Conservation (phyloP, 2,888 invertebrate species). For the Teinopalpus imperialis region DNA sequence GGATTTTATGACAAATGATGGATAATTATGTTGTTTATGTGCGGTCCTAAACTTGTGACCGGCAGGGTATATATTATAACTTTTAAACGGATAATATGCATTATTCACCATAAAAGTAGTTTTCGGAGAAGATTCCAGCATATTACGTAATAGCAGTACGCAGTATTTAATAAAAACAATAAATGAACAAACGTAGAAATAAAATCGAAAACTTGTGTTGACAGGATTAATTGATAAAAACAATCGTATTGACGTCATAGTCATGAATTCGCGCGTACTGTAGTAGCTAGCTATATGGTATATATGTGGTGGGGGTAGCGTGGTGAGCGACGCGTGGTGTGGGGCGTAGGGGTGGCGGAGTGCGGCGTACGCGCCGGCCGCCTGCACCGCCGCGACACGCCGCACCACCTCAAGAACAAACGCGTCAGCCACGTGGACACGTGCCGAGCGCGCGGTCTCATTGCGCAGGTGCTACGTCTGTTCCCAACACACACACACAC, state of each 20-base stretch:
- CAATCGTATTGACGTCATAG: not conserved
- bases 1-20: no score
- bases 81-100: no score
- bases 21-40: no score
- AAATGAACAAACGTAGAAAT: no score
- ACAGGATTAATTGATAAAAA: no score
- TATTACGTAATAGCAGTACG: no score
- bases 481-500: not conserved
- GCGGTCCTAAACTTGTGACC: no score
- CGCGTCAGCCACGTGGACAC: slow-evolving; percentile 86
- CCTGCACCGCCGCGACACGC: slow-evolving; percentile 96
- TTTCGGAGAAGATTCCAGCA: no score
- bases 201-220: no score
- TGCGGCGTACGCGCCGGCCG: slow-evolving; percentile 77
- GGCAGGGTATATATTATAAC: no score
- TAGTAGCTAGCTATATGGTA: slow-evolving; percentile 29
- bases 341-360: slow-evolving; percentile 49
- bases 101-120: no score
- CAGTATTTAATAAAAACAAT: no score
- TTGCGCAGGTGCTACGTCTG: slow-evolving; percentile 66
- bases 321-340: slow-evolving; percentile 80
- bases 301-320: slow-evolving; percentile 48
- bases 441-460: slow-evolving; percentile 64
- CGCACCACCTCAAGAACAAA: slow-evolving; percentile 99
- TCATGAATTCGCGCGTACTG: slow-evolving; percentile 10